Evolutionary conservation across 2,113 vertebrate genomes (phyloP), one percentile per base, ranked within the genome.

Genomic region (Dendrocopos noguchii): DNA sequence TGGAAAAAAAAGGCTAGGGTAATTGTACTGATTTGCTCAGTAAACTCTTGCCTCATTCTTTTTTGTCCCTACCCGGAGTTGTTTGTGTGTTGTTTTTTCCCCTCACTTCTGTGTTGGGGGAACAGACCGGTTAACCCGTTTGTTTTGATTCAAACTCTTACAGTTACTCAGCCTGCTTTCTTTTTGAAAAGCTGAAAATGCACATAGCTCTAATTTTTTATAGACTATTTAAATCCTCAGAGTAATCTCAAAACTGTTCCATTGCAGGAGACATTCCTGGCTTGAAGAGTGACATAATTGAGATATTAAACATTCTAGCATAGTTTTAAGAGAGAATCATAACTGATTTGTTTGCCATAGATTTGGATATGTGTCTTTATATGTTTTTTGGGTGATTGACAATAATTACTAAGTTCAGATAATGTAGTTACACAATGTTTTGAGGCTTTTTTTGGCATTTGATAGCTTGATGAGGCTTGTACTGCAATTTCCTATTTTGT

Each of bases 361-460:
- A 9, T 56, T 33, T 27, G 21, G 2, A 6, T 6, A 4, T 21
- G 3, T 68, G 11, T 61, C 14, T 56, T 34, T 10, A 4, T 80
- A 3, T 18, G 13, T 3, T 56, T 82, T 50, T 3, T 3, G 39
- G 16, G 2, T 14, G 80, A 80, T 65, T 63, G 50, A n/a, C 22
- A 76, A 33, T 72, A 91, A 24, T 55, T 19, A 15, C 12, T 80
- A 14, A 72, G 50, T 10, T 2, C 2, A 2, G 5, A 4, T 63
- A 55, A 28, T 52, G 6, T 0, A 0, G 4, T 73, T 56, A 20
- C 22, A 12, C 0, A 0, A 3, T 47, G 21, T 33, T 74, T 42
- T 39, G 20, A 10, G 18, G 12, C 0, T 3, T 3, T 47, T 47
- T 74, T 75, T 75, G 24, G 8, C 5, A 10, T 86, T 87, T 33